Conservation (phyloP, 2,113 vertebrate genomes). For the Trogon melanurus region DNA sequence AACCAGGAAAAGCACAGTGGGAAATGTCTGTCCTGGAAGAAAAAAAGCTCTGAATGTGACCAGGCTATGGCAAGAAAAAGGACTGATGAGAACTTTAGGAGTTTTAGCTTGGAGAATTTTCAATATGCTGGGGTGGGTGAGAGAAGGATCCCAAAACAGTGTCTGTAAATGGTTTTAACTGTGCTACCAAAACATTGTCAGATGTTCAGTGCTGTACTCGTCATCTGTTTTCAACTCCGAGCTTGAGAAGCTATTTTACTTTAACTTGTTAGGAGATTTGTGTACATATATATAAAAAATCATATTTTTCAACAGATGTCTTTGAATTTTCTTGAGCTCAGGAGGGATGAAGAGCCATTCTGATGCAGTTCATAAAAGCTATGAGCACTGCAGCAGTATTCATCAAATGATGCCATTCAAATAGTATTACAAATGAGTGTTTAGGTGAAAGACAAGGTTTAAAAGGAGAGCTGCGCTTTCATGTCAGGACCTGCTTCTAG, state of each 20-base stretch:
- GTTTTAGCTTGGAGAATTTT: not conserved
- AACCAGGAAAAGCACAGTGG: conserved; percentile 76
- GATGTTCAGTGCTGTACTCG: not conserved
- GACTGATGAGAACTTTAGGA: conserved; percentile 5
- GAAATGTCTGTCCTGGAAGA: conserved; percentile 73
- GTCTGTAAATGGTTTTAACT: not conserved
- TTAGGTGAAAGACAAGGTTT: not conserved
- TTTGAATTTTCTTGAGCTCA: not conserved
- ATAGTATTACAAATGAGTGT: not conserved
- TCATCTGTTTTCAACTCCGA: conserved; percentile 41
- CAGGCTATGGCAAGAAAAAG: conserved; percentile 34
- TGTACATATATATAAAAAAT: not conserved
- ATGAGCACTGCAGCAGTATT: not conserved
- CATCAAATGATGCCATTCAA: not conserved
- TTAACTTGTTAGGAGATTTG: not conserved
- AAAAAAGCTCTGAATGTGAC: conserved; percentile 65
- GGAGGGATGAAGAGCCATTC: not conserved
- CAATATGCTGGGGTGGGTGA: not conserved
- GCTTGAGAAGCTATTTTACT: conserved; percentile 21
- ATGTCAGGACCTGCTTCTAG: not conserved
- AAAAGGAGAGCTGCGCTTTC: not conserved
- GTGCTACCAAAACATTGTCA: not conserved
- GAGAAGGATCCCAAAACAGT: not conserved
- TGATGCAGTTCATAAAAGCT: not conserved
- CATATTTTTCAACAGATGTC: conserved; percentile 17